Percentiles rank a stretch among this genome's conserved stretches.
Conservation (phyloP, 1,140 invertebrate genomes). For the Araneus ventricosus region DNA sequence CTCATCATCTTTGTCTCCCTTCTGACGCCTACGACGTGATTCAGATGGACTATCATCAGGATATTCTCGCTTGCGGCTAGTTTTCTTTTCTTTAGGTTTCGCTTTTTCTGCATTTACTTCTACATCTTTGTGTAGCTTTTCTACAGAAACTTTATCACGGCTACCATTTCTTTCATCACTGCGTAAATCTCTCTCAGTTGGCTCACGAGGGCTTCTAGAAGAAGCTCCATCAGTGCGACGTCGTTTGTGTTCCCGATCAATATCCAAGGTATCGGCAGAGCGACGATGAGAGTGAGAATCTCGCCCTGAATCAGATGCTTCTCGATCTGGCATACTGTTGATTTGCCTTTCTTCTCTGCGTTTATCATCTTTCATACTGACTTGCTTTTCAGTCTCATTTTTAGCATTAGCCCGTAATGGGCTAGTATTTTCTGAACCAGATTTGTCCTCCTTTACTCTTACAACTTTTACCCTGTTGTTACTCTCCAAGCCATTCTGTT, state of each 20-base stretch:
- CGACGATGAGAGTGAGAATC: slow-evolving; percentile 60
- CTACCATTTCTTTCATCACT: slow-evolving; percentile 52
- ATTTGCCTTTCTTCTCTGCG: slow-evolving; percentile 1
- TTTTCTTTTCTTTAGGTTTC: slow-evolving; percentile 70
- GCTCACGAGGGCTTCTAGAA: slow-evolving; percentile 59
- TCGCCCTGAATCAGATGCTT: not conserved
- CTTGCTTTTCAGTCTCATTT: slow-evolving; percentile 8
- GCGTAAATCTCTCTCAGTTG: slow-evolving; percentile 37
- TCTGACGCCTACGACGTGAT: slow-evolving; percentile 42
- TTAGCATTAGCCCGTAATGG: slow-evolving; percentile 38
- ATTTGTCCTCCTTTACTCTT: slow-evolving; percentile 51
- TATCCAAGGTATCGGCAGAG: slow-evolving; percentile 18
- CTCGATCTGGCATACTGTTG: not conserved
- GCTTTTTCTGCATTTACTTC: slow-evolving; percentile 25
- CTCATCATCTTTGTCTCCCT: slow-evolving; percentile 67
- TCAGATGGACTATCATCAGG: slow-evolving; percentile 4
- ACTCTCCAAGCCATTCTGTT: slow-evolving; percentile 68
- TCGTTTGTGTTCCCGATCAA: slow-evolving; percentile 65
- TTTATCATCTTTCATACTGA: slow-evolving; percentile 13
- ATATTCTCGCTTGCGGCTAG: slow-evolving; percentile 50
- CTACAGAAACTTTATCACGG: slow-evolving; percentile 36
- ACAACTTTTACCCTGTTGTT: not conserved
- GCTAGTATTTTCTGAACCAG: slow-evolving; percentile 31
- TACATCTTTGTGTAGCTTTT: slow-evolving; percentile 32
- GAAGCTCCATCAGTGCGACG: slow-evolving; percentile 57